Conservation (phyloP, 1,140 invertebrate species). For the Oscheius sp. region DNA sequence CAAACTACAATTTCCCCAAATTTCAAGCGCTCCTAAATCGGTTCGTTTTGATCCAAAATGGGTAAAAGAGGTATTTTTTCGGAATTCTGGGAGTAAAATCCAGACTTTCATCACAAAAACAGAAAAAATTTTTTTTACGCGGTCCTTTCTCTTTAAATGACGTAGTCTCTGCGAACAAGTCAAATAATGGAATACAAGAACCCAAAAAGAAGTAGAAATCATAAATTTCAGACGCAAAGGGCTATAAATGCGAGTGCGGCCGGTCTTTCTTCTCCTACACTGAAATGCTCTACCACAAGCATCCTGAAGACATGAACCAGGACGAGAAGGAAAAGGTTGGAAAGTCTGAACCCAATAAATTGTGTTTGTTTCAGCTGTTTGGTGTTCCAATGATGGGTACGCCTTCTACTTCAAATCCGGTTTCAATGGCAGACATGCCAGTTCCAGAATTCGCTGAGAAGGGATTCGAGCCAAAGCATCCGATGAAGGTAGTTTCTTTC, state of each 20-base stretch:
- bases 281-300: constrained; percentile 59
- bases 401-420: constrained; percentile 26
- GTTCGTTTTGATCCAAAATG: too few relatives aligned
- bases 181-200: too few relatives aligned
- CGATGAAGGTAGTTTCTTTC: constrained; percentile 22
- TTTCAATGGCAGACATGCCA: constrained; percentile 48
- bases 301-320: constrained; percentile 52
- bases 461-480: constrained; percentile 58
- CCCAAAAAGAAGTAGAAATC: not conserved
- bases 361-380: not conserved
- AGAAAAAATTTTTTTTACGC: too few relatives aligned
- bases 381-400: constrained; percentile 8
- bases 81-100: too few relatives aligned
- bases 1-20: too few relatives aligned
- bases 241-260: constrained; percentile 61
- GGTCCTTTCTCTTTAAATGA: too few relatives aligned
- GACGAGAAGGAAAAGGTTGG: not conserved
- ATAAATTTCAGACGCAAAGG: constrained; percentile 53
- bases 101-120: too few relatives aligned
- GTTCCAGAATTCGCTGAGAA: constrained; percentile 51
- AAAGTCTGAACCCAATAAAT: not conserved
- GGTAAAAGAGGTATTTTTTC: too few relatives aligned
- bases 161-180: too few relatives aligned
- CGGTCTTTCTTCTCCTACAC: constrained; percentile 59
- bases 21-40: too few relatives aligned